Evolutionary conservation across 2,888 invertebrate species (phyloP), one percentile per base, ranked within the genome.

Genomic region (Callimorpha dominula): DNA sequence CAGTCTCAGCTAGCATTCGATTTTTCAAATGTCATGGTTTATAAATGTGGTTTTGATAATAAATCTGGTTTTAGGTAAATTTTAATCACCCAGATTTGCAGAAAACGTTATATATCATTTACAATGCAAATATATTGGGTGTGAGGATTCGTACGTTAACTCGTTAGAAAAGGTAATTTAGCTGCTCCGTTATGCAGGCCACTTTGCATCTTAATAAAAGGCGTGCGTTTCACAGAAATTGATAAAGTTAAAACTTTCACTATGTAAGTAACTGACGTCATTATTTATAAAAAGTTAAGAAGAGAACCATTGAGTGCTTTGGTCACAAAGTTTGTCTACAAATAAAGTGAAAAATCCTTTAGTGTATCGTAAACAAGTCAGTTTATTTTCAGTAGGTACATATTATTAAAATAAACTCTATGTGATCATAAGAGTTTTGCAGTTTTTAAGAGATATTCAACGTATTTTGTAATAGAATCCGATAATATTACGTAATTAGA

Each of bases 91-190:
- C 46, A 42, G 60, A 49, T 49, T 68, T 43, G 17, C 57, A 52
- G 40, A 54, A 57, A 68, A 68, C 43, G 68, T 60, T 49, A 14
- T 49, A 14, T 49, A 60, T 62, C 49, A 60, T 62, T 68, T 68
- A 62, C 60, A 69, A 63, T 69, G 69, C 69, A 69, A 69, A 69
- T 69, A 31, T 60, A n/a, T 62, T 17, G n/a, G 60, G 46, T 49
- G 17, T 62, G 62, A 43, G 50, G 40, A 40, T 17, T 20, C 43
- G 15, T 60, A 57, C 42, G 50, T 63, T 46, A 63, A 50, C 46
- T 40, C 57, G 62, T 62, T 17, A 46, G 40, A 49, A 60, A 62
- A 68, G 31, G 40, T 49, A 68, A 68, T 68, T 68, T 60, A 31
- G 46, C 31, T 9, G 20, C 9, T 9, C 60, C 68, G 9, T 8